Evolutionary conservation across 2,113 vertebrate genomes (phyloP).

Genomic region (Xiphorhynchus elegans): DNA sequence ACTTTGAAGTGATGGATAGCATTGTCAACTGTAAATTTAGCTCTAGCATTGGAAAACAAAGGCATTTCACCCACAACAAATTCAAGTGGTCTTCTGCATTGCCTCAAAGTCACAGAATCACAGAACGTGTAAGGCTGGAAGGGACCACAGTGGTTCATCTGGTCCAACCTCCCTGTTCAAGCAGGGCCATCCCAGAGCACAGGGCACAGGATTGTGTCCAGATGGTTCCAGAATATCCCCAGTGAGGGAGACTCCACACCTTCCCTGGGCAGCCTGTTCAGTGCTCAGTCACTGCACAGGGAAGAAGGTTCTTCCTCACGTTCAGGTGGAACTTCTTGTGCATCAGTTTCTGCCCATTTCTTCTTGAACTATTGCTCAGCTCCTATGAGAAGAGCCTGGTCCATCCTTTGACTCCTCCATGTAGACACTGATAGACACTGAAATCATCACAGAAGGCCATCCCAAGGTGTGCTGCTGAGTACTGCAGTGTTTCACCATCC

Average conservation of each 20-base stretch:
- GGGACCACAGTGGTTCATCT: rapidly evolving
- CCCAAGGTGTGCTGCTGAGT: rapidly evolving
- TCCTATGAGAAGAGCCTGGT: background rate
- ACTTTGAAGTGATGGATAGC: background rate
- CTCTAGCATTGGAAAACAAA: background rate
- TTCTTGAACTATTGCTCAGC: background rate
- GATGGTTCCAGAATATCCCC: background rate
- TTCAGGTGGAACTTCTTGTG: background rate
- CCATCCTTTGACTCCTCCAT: background rate
- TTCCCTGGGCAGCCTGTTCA: background rate
- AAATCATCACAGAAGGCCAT: background rate
- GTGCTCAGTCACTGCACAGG: background rate
- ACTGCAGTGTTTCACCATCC: background rate
- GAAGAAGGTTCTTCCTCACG: background rate
- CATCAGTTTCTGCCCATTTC: background rate
- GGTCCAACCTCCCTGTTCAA: background rate
- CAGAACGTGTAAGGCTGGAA: background rate
- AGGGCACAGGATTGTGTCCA: background rate
- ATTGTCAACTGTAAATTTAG: background rate
- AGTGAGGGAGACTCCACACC: background rate
- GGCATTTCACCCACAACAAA: background rate
- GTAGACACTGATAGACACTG: background rate
- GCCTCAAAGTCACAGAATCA: background rate
- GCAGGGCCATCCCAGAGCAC: background rate
- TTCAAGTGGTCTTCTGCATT: background rate